A percentile compares a stretch with the other conserved stretches of the same genome.
phyloP scores from a whole-genome alignment of 2,797 vertebrate genomes.

The Crossoptilon crossoptilon region DNA sequence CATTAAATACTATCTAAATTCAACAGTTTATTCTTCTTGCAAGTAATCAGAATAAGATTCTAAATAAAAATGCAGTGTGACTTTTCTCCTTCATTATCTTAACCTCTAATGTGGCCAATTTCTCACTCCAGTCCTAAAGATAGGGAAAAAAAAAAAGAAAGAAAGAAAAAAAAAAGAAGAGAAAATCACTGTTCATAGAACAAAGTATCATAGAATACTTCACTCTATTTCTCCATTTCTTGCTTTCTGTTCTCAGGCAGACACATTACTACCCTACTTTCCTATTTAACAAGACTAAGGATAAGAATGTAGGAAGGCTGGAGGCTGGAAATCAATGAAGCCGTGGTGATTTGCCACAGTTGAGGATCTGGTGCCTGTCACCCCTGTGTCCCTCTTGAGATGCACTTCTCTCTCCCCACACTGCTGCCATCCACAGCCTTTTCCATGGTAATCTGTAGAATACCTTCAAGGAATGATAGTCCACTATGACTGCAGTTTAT shows the following conservation, averaged over 20 bases:
- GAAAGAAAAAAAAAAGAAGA: neutral
- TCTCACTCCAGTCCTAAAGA: neutral
- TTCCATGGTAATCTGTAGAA: neutral
- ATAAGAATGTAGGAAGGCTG: neutral
- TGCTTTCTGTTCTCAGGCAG: neutral
- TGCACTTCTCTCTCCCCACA: neutral
- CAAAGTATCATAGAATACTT: no score
- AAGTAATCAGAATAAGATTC: neutral
- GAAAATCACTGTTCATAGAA: neutral
- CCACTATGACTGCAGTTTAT: neutral
- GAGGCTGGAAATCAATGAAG: neutral
- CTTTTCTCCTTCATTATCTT: neutral
- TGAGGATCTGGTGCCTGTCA: neutral
- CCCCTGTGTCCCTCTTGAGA: neutral
- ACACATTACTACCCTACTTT: neutral
- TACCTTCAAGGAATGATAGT: neutral
- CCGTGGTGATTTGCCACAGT: neutral
- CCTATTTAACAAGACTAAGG: neutral
- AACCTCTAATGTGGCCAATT: neutral
- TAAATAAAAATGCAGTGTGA: neutral
- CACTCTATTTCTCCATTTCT: neutral
- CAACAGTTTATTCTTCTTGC: neutral
- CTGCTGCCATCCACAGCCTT: neutral
- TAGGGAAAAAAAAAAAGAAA: no score
- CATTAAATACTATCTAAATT: neutral